These are phyloP conservation scores for Dendrolimus kikuchii DNA, from an alignment of 1,140 invertebrate genomes.

Conservation along the genomic window DNA sequence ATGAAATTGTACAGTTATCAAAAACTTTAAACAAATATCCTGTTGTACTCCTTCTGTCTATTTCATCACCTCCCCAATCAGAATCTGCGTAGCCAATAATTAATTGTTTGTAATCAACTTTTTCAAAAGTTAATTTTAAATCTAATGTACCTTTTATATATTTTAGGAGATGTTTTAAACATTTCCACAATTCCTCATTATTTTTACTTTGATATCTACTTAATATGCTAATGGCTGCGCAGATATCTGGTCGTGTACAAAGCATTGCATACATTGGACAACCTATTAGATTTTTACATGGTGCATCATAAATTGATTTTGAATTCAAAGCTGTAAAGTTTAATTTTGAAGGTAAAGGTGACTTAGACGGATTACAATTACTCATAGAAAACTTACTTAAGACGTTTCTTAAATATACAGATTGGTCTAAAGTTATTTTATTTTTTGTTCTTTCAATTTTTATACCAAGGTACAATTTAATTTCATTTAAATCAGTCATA, in stretches of 20 bases:
- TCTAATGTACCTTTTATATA: constrained; percentile 1
- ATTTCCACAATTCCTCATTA: neutral
- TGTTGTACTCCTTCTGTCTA: neutral
- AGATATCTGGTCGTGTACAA: constrained; percentile 1
- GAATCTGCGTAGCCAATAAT: constrained; percentile 2
- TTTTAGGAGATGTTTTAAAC: neutral
- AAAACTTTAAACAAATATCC: neutral
- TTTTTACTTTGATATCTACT: too few species aligned
- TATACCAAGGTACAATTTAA: too few species aligned
- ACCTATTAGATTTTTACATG: neutral
- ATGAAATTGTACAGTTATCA: constrained; percentile 2
- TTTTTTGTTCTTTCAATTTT: too few species aligned
- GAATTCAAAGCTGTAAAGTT: constrained; percentile 1
- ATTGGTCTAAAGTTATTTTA: too few species aligned
- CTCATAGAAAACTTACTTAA: constrained; percentile 1
- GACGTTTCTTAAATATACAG: neutral
- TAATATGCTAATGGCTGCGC: too few species aligned
- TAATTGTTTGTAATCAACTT: neutral
- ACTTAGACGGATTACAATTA: neutral
- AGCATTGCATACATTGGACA: neutral
- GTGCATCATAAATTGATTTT: neutral
- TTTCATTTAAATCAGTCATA: neutral
- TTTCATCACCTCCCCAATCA: constrained; percentile 1
- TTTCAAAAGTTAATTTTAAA: constrained; percentile 1
- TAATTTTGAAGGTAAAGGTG: neutral